Evolutionary conservation across 2,888 invertebrate genomes (phyloP), one percentile per base, ranked within the genome.

Genomic region (Helleia helle): DNA sequence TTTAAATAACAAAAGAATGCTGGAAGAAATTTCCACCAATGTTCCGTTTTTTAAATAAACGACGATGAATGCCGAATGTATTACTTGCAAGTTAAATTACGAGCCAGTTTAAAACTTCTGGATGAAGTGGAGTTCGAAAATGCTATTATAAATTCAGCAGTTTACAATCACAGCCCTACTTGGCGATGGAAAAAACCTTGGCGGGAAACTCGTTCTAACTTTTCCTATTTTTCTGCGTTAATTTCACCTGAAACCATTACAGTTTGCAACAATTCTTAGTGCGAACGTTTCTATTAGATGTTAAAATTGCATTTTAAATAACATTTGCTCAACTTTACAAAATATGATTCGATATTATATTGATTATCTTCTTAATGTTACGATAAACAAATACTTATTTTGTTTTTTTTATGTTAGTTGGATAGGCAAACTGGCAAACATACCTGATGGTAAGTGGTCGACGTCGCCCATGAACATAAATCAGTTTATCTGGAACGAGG

Each of bases 191-290:
- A 50, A 73, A 80, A 74, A 71, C 70, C 71, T 69, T 71, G 65
- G 67, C 64, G 66, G 67, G 60, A 75, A 83, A 83, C 84, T 84
- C 84, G 72, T 83, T 81, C 69, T 74, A 84, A 84, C 84, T 84
- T 84, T 83, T 81, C 84, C 84, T 84, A 83, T 84, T 84, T 84
- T 84, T 84, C 83, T 83, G 81, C 83, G 83, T 83, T 58, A 56
- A 56, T 56, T 55, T 56, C 50, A 52, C 53, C 55, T 80, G 83
- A 77, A 81, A 79, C 83, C 79, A 83, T 83, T 83, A 84, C 79
- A 81, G 73, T 81, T 81, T 71, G 74, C 76, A 81, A 83, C 80
- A 81, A 71, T 83, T 79, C 80, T 56, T 54, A 54, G 58, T 58
- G 56, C 55, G 56, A 59, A 61, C 56, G 49, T 51, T 58, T 59